Evolutionary conservation across 2,113 vertebrate species (phyloP), one percentile per base, ranked within the genome.

Genomic region (Cinclus mexicanus): DNA sequence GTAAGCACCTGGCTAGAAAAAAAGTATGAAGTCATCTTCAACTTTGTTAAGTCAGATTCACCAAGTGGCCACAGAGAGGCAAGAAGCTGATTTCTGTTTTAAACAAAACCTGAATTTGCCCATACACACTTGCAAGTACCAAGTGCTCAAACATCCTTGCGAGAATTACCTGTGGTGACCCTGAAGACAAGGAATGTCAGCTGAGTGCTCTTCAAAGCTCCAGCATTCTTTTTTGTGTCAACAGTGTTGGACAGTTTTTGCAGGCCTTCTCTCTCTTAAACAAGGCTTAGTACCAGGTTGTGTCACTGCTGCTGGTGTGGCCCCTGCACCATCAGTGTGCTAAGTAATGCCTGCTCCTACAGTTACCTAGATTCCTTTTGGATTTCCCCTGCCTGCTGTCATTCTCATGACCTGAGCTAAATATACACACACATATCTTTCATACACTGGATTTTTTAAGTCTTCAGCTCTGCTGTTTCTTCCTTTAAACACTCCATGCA

Each of bases 61-160:
- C 18, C 1, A 0, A 15, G 11, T 26, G 31, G 61, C 46, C 17
- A 69, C 0, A 60, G n/a, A 57, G 16, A 70, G 5, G 21, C 3
- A 6, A 85, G 16, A 67, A 68, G 20, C 1, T 31, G 28, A 33
- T 35, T 92, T 55, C 23, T 69, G 2, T 44, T 86, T 86, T 52
- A 72, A 80, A 77, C 7, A 79, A 89, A 86, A 92, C 2, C 16
- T 49, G 49, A 50, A 87, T 89, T 89, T 83, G 31, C 37, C 47
- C 35, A 56, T 14, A 39, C 33, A 31, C 29, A 16, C 20, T 85
- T 55, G 5, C 57, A 84, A 89, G 49, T 55, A 87, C 24, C 4
- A 3, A 68, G 44, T 6, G 17, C 23, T 72, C 28, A n/a, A 26
- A 21, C 7, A 52, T 20, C 28, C n/a, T 86, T 80, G 23, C 29